Conservation (phyloP, 2,888 invertebrate genomes). For the Antheraea assamensis region DNA sequence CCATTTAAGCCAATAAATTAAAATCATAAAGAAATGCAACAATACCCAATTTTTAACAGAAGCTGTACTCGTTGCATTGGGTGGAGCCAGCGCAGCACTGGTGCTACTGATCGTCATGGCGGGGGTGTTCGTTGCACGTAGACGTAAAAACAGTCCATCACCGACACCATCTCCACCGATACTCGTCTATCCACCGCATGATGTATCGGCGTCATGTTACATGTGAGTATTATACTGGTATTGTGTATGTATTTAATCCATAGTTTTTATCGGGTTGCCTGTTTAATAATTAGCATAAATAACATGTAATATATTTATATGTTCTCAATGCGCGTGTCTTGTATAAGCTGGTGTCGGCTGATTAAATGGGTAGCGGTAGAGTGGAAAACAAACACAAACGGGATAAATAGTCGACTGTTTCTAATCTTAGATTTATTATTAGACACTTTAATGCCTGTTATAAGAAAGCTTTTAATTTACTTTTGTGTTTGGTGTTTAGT, state of each 20-base stretch:
- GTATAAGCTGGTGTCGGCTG: background rate
- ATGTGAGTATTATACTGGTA: constrained; percentile 73
- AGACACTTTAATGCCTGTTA: background rate
- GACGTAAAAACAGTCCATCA: constrained; percentile 76
- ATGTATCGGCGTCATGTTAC: constrained; percentile 83
- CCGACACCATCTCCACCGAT: constrained; percentile 81
- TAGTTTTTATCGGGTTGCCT: too few species aligned
- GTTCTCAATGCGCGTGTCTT: background rate
- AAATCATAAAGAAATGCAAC: too few species aligned
- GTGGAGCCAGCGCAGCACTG: constrained; percentile 74
- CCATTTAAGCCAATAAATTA: too few species aligned
- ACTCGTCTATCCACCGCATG: constrained; percentile 84
- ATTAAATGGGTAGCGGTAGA: background rate
- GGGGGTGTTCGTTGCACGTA: constrained; percentile 71
- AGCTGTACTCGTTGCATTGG: constrained; percentile 70
- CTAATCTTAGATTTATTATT: background rate
- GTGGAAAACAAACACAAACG: background rate
- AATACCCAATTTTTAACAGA: constrained; percentile 45
- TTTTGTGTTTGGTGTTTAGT: background rate
- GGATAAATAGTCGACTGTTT: background rate
- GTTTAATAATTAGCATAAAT: too few species aligned
- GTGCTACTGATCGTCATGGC: constrained; percentile 74
- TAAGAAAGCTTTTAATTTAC: background rate
- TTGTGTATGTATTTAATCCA: background rate
- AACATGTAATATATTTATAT: too few species aligned